Base-by-base conservation (phyloP, 2,888 invertebrate genomes). In the Mimas tiliae region DNA sequence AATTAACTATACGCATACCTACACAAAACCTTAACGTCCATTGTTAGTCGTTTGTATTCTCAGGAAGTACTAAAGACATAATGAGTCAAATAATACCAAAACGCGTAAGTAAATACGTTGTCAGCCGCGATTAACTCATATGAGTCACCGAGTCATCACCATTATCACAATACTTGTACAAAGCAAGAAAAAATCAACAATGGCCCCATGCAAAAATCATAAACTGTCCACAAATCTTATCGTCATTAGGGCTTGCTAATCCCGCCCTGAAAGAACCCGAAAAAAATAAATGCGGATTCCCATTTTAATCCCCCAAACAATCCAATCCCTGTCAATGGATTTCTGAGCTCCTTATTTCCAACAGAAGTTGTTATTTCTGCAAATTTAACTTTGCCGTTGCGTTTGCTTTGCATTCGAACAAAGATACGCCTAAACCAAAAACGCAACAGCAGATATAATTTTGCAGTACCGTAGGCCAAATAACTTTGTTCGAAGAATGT, bases 201-300 rank as follows among this genome's bases (percentile, higher is more conserved):
- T 68, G 71, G 67, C 66, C 58, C 76, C 71, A 78, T 78, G 79
- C 78, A 80, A 79, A 81, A 82, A 81, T 81, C 83, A 81, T 74
- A 69, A 76, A 71, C 70, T 70, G 74, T 72, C 73, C 76, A 79
- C 80, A 81, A 86, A 87, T 82, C 87, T 89, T 90, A 87, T 90
- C 86, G 72, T 79, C 87, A 88, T 90, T 87, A 90, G 78, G 19
- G 19, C 68, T 70, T 72, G 72, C 70, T 89, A 87, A 90, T 88
- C 89, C 87, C 79, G 74, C 16, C 27, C 38, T 58, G 58, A 58
- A 58, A 58, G 58, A 58, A 58, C 19, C 21, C 42, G 42, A 58
- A 58, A 58, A 58, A 58, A 58, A 58, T 58, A 58, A 42, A 58
- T 58, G 58, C 58, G 58, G 58, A 58, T 58, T 58, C 58, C 58